A percentile compares a stretch with the other conserved stretches of the same genome.
phyloP scores from a whole-genome alignment of 2,797 vertebrate genomes.

The Microctenopoma steveboyesi region DNA sequence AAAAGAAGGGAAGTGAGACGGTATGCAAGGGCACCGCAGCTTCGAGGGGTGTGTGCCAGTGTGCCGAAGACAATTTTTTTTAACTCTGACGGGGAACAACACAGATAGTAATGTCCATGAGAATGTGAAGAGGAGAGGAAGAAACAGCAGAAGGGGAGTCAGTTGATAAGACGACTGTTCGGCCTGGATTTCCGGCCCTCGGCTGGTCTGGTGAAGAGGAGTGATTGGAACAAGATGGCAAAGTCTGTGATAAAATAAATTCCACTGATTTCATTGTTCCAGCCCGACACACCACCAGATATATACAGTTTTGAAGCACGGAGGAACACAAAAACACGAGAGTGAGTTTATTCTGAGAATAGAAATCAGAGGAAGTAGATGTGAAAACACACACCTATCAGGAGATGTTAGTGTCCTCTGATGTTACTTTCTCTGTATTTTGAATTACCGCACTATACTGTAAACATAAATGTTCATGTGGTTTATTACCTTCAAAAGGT shows the following conservation, averaged over 20 bases:
- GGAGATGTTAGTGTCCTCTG: not conserved
- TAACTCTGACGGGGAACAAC: conserved; percentile 5
- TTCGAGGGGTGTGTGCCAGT: conserved; percentile 19
- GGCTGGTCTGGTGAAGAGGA: conserved; percentile 78
- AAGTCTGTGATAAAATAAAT: conserved; percentile 81
- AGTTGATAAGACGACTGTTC: conserved; percentile 83
- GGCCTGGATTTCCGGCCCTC: conserved; percentile 79
- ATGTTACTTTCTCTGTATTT: not conserved
- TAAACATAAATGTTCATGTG: not conserved
- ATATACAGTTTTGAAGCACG: conserved; percentile 51
- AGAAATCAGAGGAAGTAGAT: conserved; percentile 19
- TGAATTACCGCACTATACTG: not conserved
- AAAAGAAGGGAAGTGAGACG: conserved; percentile 9
- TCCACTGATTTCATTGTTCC: conserved; percentile 79
- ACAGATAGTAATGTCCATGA: conserved; percentile 25
- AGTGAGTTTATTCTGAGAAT: conserved; percentile 15
- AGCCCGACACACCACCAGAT: conserved; percentile 51
- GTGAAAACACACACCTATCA: not conserved
- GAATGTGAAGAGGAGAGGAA: conserved; percentile 34
- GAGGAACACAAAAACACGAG: conserved; percentile 33
- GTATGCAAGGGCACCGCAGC: conserved; percentile 15
- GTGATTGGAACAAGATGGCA: conserved; percentile 86
- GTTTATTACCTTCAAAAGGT: not conserved
- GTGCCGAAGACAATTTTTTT: not conserved
- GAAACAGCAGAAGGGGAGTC: conserved; percentile 57